Base-by-base conservation (phyloP, 2,888 invertebrate genomes). In the Troides helena region DNA sequence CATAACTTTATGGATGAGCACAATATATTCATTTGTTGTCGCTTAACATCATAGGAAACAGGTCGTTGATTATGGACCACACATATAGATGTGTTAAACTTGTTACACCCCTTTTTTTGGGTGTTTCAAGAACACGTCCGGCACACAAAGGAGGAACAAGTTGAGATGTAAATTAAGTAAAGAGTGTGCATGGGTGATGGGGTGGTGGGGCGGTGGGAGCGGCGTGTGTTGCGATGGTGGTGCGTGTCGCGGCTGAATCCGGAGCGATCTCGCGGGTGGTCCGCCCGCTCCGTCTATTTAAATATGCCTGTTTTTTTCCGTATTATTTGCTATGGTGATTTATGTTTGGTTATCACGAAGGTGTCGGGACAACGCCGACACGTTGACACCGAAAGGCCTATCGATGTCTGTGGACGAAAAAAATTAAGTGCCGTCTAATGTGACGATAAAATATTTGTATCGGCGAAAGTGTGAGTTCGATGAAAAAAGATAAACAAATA, bases 241-340 rank as follows among this genome's bases (percentile, higher is more conserved):
- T 86, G 87, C 90, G 90, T 89, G 89, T 83, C 79, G 76, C 76
- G 79, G 83, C 79, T 77, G 81, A 75, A 77, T 83, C 77, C 76
- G 80, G 78, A 70, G 76, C 84, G 86, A 85, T 87, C 88, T 81
- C 86, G 77, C 86, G 92, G 90, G 92, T 92, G 92, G 92, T 92
- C 92, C 74, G 75, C 75, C 77, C 82, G 83, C 65, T 81, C 78
- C 83, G 80, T 86, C 86, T 88, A 87, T 89, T 87, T 88, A 86
- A 89, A 89, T 89, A 89, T 68, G 65, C 67, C 12, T 21, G 18
- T 75, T 86, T 84, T 82, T 88, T 89, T 85, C 84, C 82, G 81
- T 85, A 87, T 86, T 90, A 89, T 91, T 90, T 90, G 89, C 90
- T 80, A 84, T 82, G 83, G 83, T 88, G 89, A 90, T 90, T 87